Evolutionary conservation across 2,888 invertebrate species (phyloP).

Genomic region (Eilema griseolum): DNA sequence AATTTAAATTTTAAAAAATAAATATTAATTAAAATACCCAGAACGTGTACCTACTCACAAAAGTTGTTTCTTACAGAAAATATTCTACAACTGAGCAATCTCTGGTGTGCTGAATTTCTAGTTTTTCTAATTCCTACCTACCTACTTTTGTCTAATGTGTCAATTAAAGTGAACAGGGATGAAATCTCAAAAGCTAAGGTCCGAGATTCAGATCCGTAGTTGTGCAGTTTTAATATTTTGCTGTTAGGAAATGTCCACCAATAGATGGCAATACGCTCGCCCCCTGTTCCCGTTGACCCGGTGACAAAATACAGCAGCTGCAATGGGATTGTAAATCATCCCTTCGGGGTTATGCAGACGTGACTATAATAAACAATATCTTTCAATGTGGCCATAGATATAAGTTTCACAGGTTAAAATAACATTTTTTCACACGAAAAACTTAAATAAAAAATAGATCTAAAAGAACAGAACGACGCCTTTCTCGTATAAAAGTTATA

Average conservation of each 20-base stretch:
- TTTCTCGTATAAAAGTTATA: background rate
- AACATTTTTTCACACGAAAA: background rate
- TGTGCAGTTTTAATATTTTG: background rate
- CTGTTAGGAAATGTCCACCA: background rate
- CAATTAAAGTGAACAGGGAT: too few relatives aligned
- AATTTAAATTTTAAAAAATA: too few relatives aligned
- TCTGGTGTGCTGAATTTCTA: too few relatives aligned
- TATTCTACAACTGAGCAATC: too few relatives aligned
- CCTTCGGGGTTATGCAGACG: background rate
- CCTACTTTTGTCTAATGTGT: too few relatives aligned
- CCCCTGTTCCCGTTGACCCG: background rate
- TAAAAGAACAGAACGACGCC: background rate
- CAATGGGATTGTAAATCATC: background rate
- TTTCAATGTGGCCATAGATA: too few relatives aligned
- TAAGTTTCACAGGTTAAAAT: background rate
- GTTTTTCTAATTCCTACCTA: too few relatives aligned
- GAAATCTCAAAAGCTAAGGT: background rate
- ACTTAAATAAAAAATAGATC: background rate
- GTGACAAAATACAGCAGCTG: background rate
- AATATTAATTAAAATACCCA: too few relatives aligned
- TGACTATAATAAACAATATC: background rate
- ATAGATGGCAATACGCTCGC: background rate
- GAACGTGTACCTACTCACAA: too few relatives aligned
- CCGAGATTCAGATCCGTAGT: background rate
- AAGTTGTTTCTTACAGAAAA: too few relatives aligned